phyloP scores from a whole-genome alignment of 2,113 vertebrate genomes.

The Cairina moschata region DNA sequence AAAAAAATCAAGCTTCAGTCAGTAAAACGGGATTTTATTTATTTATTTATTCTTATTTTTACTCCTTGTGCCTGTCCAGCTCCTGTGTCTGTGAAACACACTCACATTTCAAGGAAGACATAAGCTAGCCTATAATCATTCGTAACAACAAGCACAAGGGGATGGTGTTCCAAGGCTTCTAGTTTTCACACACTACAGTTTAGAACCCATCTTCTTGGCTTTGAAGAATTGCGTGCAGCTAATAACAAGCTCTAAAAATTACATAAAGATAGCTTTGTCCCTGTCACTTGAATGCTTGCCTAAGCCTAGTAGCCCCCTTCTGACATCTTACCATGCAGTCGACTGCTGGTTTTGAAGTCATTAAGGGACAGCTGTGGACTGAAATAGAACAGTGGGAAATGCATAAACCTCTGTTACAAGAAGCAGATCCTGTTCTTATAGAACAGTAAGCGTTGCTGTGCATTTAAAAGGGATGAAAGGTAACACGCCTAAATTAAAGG shows the following conservation, averaged over 20 bases:
- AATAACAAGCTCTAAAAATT: background rate
- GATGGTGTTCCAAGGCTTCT: background rate
- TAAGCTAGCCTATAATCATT: background rate
- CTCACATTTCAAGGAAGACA: background rate
- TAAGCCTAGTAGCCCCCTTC: background rate
- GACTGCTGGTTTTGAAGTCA: background rate
- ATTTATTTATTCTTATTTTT: background rate
- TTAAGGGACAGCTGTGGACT: background rate
- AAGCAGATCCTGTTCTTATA: background rate
- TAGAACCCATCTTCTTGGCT: background rate
- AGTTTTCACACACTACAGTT: background rate
- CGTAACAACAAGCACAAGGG: background rate
- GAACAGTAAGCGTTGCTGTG: background rate
- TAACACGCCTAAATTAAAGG: background rate
- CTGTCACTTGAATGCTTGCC: background rate
- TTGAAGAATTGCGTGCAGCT: background rate
- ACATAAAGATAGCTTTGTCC: background rate
- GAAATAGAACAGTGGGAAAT: background rate
- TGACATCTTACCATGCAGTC: background rate
- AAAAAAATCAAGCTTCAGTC: background rate
- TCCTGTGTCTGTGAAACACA: background rate
- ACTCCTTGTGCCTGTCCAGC: background rate
- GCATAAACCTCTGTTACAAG: background rate
- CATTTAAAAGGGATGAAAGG: background rate
- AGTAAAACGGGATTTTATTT: background rate